Evolutionary conservation across 2,888 invertebrate genomes (phyloP), one percentile per base, ranked within the genome.

Genomic region (Drosophila parthenogenetica): DNA sequence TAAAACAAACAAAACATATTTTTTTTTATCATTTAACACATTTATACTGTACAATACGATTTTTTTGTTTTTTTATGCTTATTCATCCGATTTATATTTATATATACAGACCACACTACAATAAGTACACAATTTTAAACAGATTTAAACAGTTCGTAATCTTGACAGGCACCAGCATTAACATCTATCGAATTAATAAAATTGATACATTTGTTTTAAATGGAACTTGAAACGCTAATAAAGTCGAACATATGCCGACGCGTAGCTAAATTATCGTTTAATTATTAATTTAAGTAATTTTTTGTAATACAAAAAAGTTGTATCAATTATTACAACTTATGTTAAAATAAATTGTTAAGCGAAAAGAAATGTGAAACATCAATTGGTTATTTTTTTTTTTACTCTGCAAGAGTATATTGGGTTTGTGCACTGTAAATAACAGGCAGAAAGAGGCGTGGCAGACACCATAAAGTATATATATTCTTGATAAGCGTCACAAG

Each of bases 261-360:
- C 80, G 22, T 83, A 83, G 87, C 84, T 71, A 74, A 87, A 88
- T 82, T 88, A 85, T 88, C 32, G 57, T 73, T 82, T 68, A 88
- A 86, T 68, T 77, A 66, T 60, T 54, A 49, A 60, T 22, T 65
- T 84, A 84, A 89, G 84, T 35, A 65, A 80, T 67, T 89, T 80
- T 81, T 89, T 85, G 74, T 89, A 87, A 87, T 61, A 73, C 70
- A 54, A 80, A 66, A 70, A 77, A 84, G 67, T 73, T 87, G 72
- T 84, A 78, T 70, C 70, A 77, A 77, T 73, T 71, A 46, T 48
- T 75, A 88, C 71, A 85, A 87, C 69, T 79, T 75, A 79, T 89
- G 89, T 89, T 87, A 89, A 81, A 85, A 85, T 89, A 89, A 87
- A 85, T 79, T 89, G 87, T 89, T 85, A 85, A 81, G 88, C 68